Base-by-base conservation (phyloP, 1,140 invertebrate genomes). In the Drosophila busckii region DNA sequence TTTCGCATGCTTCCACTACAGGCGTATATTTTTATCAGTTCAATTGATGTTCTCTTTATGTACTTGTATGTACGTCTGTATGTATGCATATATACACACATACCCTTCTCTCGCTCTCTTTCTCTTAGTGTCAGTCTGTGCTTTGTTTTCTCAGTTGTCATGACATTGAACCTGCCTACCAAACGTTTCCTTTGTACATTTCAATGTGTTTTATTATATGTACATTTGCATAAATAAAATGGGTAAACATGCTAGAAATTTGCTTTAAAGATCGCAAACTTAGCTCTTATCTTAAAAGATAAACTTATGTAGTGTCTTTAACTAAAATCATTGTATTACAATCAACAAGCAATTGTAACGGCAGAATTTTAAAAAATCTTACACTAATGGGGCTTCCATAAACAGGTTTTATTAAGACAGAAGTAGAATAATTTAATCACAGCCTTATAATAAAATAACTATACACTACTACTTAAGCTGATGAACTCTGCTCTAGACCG, bases 21-120 rank as follows among this genome's bases (percentile, higher is more conserved):
- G n/a, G n/a, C n/a, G n/a, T n/a, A n/a, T n/a, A 29, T 22, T 53
- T 34, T 41, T 31, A 25, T 34, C 42, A 53, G n/a, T 49, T 63
- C 31, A 49, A 38, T 48, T 37, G 17, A 49, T 69, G 53, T 32
- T 54, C 42, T 40, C 46, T n/a, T 23, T 31, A 53, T 26, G 44
- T 41, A 34, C 17, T 22, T 53, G 29, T 25, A 42, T 41, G 12
- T 60, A 46, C 56, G 46, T 52, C 66, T 65, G 38, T 41, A 46
- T 28, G 22, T 19, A 16, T n/a, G 23, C n/a, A 31, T 9, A 9
- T 6, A 29, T 29, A 13, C 41, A 6, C 17, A n/a, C n/a, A n/a
- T n/a, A n/a, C n/a, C n/a, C n/a, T n/a, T n/a, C 19, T 28, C 31
- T 10, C 37, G 7, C 25, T 31, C 10, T 35, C 28, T 40, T 28